phyloP scores from a whole-genome alignment of 2,888 invertebrate species.

The Lamproptera curius region DNA sequence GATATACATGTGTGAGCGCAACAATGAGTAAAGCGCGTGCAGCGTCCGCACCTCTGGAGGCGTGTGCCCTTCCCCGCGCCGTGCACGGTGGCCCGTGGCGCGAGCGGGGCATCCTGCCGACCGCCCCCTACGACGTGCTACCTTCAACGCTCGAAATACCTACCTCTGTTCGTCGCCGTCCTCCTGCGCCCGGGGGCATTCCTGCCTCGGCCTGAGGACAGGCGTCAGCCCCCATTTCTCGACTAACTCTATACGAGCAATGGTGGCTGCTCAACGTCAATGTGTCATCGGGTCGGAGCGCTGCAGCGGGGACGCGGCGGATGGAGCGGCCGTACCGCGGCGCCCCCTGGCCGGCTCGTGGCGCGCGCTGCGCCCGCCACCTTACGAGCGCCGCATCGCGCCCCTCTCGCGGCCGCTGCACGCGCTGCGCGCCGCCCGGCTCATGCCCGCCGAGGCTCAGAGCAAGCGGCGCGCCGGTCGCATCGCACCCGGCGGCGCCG shows the following conservation, averaged over 20 bases:
- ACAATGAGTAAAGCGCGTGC: slow-evolving; percentile 31
- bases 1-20: slow-evolving; percentile 30
- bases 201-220: slow-evolving; percentile 97
- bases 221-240: slow-evolving; percentile 99
- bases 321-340: slow-evolving; percentile 63
- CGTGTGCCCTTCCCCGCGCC: slow-evolving; percentile 32
- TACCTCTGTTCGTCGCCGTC: slow-evolving; percentile 86
- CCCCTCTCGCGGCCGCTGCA: slow-evolving; percentile 41
- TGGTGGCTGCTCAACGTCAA: slow-evolving; percentile 86
- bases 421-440: slow-evolving; percentile 31
- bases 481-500: slow-evolving; percentile 52
- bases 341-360: slow-evolving; percentile 64
- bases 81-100: slow-evolving; percentile 33
- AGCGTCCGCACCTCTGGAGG: slow-evolving; percentile 34
- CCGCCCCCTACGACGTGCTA: slow-evolving; percentile 32
- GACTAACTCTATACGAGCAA: slow-evolving; percentile 98
- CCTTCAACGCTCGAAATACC: slow-evolving; percentile 34
- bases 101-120: slow-evolving; percentile 41
- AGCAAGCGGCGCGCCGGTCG: slow-evolving; percentile 40
- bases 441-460: slow-evolving; percentile 37
- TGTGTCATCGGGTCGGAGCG: slow-evolving; percentile 69
- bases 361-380: slow-evolving; percentile 55
- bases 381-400: slow-evolving; percentile 48
- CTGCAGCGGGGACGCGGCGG: slow-evolving; percentile 57
- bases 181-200: slow-evolving; percentile 89